Conservation (phyloP, 2,113 vertebrate genomes). For the Psophia crepitans region DNA sequence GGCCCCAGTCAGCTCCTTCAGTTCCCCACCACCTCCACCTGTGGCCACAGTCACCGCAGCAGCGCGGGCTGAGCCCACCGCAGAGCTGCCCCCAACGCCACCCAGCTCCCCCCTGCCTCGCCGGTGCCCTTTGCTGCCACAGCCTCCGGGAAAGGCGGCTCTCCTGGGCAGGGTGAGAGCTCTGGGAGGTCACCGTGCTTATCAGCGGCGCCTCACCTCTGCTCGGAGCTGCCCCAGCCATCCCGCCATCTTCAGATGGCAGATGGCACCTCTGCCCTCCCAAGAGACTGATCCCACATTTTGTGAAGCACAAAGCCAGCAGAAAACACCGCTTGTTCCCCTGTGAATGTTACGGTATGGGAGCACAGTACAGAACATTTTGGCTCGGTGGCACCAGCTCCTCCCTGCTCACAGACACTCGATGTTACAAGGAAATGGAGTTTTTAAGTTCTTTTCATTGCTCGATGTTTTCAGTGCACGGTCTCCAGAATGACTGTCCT, state of each 20-base stretch:
- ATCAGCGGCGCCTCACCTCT: background rate
- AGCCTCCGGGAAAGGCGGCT: background rate
- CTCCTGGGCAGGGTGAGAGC: background rate
- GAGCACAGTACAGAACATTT: background rate
- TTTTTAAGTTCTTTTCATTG: background rate
- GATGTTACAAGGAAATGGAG: background rate
- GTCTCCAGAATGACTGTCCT: background rate
- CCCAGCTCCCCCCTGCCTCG: background rate
- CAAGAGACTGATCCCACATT: accelerated
- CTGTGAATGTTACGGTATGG: background rate
- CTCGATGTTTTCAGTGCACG: background rate
- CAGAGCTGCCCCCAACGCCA: accelerated
- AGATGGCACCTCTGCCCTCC: background rate
- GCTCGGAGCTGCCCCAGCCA: background rate
- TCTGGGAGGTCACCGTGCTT: background rate
- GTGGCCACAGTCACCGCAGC: background rate
- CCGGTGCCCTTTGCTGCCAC: background rate
- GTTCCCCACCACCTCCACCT: background rate
- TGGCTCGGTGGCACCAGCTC: background rate
- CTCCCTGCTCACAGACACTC: background rate
- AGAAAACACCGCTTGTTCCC: background rate
- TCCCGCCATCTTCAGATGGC: background rate
- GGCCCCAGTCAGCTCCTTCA: background rate
- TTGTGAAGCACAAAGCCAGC: background rate
- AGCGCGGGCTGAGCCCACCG: background rate